Percentiles rank a stretch among this genome's conserved stretches.
Conservation (phyloP, 2,888 invertebrate species). For the Cataglyphis albicans region DNA sequence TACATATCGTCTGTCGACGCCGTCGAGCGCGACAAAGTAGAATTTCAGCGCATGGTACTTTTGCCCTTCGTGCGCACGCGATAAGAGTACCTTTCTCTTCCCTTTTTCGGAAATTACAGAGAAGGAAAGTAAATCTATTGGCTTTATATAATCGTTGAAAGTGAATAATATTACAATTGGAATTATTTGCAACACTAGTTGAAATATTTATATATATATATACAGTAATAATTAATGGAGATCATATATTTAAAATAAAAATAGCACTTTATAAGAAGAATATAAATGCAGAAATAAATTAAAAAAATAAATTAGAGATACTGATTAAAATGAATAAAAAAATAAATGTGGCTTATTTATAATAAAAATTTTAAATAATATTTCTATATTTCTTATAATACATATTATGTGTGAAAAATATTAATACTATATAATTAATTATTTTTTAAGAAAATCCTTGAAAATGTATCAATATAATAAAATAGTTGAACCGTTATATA, state of each 20-base stretch:
- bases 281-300: not conserved
- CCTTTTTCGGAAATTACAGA: conserved; percentile 3
- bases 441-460: not conserved
- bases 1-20: conserved; percentile 59
- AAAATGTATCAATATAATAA: not conserved
- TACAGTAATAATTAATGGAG: not conserved
- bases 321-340: not conserved
- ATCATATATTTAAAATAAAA: not conserved
- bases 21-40: conserved; percentile 58
- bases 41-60: conserved; percentile 50
- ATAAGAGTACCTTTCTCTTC: conserved; percentile 37
- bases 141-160: conserved; percentile 13
- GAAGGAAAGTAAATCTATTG: conserved; percentile 16
- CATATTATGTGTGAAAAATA: not conserved
- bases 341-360: not conserved
- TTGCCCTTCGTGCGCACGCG: conserved; percentile 42
- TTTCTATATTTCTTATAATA: not conserved
- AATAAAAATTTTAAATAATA: not conserved
- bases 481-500: not conserved
- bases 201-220: not conserved
- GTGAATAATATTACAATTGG: not conserved
- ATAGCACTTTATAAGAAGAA: not conserved
- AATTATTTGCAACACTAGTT: not conserved
- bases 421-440: not conserved
- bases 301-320: not conserved